These are phyloP conservation scores for Thyatira batis DNA, from an alignment of 2,888 invertebrate species.

Conservation along the genomic window DNA sequence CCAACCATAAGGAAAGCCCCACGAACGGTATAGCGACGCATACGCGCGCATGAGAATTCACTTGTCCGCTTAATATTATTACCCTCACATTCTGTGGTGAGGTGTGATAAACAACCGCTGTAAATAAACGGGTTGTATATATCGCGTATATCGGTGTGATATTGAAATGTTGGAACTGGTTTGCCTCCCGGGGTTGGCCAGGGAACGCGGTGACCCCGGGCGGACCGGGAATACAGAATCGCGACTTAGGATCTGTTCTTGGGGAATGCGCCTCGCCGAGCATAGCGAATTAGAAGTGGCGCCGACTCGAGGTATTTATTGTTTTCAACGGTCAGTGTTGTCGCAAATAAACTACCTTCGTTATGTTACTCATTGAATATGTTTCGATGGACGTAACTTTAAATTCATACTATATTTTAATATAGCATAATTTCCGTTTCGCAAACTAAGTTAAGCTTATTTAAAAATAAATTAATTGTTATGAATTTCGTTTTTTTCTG, in stretches of 20 bases:
- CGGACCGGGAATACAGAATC: conserved; percentile 69
- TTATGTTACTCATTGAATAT: conserved; percentile 1
- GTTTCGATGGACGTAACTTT: background rate
- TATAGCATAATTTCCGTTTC: too few species aligned
- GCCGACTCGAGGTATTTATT: conserved; percentile 66
- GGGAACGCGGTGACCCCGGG: conserved; percentile 72
- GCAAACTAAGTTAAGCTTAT: too few species aligned
- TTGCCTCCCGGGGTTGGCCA: conserved; percentile 58
- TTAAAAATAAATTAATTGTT: too few species aligned
- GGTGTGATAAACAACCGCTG: conserved; percentile 45
- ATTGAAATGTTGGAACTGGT: conserved; percentile 79
- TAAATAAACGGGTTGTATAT: conserved; percentile 62
- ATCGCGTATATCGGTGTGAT: conserved; percentile 68
- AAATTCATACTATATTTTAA: too few species aligned
- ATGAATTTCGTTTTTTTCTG: too few species aligned
- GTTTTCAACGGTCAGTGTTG: conserved; percentile 48
- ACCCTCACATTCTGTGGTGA: conserved; percentile 20
- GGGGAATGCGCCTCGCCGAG: conserved; percentile 45
- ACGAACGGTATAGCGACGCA: conserved; percentile 21
- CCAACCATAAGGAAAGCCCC: conserved; percentile 37
- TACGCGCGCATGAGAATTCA: conserved; percentile 21
- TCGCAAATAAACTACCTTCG: conserved; percentile 28
- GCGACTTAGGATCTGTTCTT: conserved; percentile 57
- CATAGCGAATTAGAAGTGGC: conserved; percentile 73
- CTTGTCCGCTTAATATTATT: conserved; percentile 20